These are phyloP conservation scores for Gryllus bimaculatus DNA, from an alignment of 1,140 invertebrate genomes.

Conservation along the genomic window DNA sequence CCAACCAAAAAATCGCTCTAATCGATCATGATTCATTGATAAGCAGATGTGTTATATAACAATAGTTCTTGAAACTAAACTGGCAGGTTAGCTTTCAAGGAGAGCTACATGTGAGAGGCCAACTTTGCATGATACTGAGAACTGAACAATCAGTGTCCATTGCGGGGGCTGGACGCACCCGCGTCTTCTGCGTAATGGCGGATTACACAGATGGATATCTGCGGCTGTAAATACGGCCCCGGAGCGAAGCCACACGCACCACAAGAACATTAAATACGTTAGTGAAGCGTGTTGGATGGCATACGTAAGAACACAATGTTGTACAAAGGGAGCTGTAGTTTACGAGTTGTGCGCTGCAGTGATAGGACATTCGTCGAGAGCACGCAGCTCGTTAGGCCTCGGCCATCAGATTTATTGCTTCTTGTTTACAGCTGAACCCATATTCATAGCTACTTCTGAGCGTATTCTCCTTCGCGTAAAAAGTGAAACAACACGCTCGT, in stretches of 20 bases:
- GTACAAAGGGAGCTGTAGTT: neutral
- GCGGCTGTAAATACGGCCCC: neutral
- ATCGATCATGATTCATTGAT: too few relatives aligned
- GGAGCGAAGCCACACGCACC: neutral
- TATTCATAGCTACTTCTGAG: neutral
- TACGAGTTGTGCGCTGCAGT: neutral
- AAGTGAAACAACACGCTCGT: neutral
- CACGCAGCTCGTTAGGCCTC: neutral
- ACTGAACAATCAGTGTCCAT: too few relatives aligned
- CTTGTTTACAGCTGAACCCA: neutral
- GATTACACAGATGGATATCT: neutral
- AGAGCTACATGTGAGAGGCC: too few relatives aligned
- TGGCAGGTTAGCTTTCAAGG: too few relatives aligned
- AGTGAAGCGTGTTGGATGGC: neutral
- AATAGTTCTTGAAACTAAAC: too few relatives aligned
- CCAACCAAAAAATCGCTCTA: too few relatives aligned
- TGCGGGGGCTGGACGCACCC: too few relatives aligned
- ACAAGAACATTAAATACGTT: neutral
- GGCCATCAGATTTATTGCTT: neutral
- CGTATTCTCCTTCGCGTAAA: neutral
- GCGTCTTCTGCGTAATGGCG: neutral
- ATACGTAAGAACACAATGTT: slow-evolving; percentile 5
- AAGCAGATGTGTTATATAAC: too few relatives aligned
- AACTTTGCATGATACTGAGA: too few relatives aligned
- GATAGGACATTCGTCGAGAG: neutral